These are phyloP conservation scores for Amphimallon solstitiale DNA, from an alignment of 2,888 invertebrate genomes.

Conservation along the genomic window DNA sequence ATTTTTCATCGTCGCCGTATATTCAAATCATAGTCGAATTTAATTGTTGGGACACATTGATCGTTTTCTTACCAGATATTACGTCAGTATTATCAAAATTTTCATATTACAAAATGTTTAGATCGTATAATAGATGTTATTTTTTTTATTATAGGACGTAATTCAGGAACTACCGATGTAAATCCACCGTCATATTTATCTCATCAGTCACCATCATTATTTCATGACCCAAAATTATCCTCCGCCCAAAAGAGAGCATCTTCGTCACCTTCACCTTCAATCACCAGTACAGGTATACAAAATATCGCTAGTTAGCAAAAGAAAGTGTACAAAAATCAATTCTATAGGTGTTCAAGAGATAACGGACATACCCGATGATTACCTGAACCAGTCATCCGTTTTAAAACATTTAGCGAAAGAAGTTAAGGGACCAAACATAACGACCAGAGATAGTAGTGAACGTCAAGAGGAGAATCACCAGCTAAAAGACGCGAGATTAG, in stretches of 20 bases:
- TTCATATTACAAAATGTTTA: no score
- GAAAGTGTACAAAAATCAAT: neutral
- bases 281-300: slow-evolving; percentile 46
- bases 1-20: no score
- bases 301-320: neutral
- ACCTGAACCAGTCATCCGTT: slow-evolving; percentile 83
- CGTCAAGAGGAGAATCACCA: slow-evolving; percentile 41
- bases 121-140: no score
- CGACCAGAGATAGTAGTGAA: slow-evolving; percentile 44
- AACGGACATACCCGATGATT: slow-evolving; percentile 86
- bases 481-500: slow-evolving; percentile 39
- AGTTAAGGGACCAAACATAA: slow-evolving; percentile 64
- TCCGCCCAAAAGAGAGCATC: slow-evolving; percentile 57
- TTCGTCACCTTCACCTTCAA: slow-evolving; percentile 58
- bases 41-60: no score
- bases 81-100: no score
- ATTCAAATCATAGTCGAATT: no score
- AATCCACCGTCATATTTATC: slow-evolving; percentile 50
- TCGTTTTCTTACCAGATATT: no score
- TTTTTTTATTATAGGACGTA: slow-evolving; percentile 53
- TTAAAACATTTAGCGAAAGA: slow-evolving; percentile 87
- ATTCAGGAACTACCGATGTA: slow-evolving; percentile 59
- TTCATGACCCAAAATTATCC: slow-evolving; percentile 55
- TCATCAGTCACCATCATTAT: slow-evolving; percentile 53
- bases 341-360: slow-evolving; percentile 71